Base-by-base conservation (phyloP, 2,888 invertebrate species). In the Adelphocoris suturalis region DNA sequence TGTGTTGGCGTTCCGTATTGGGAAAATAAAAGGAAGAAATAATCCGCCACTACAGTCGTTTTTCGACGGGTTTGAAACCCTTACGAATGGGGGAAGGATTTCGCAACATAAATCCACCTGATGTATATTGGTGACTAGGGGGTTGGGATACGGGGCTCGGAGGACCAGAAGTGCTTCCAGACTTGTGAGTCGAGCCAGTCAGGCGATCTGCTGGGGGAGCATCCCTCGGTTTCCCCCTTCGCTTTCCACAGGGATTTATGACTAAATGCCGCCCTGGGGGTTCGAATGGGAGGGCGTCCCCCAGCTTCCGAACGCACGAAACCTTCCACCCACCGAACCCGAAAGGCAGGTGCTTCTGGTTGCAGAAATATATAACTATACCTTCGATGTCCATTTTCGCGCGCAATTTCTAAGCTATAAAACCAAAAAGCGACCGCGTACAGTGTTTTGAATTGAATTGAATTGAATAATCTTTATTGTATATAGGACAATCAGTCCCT, bases 191-290 rank as follows among this genome's bases (percentile, higher is more conserved):
- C 37, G 37, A 57, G 3, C 68, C 68, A 68, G 68, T 68, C 68
- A 23, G 68, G 68, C 68, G 68, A 68, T 12, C 61, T 61, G 61
- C 61, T 61, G n/a, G 61, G 61, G 61, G 61, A 61, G 61, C 61
- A 12, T 9, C n/a, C n/a, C 19, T 16, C 61, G 19, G 16, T 9
- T 16, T 61, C 12, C 68, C 68, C 68, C 27, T 68, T n/a, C 9
- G 61, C 61, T 61, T n/a, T 61, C 61, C 68, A 27, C 68, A 23
- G 68, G 68, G 68, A 68, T 68, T 68, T 68, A 68, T 68, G 68
- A 68, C 68, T 68, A 68, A 68, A 68, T 68, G 23, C 68, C 68
- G 68, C 68, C 68, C 68, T 27, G 19, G 68, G 37, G 68, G 68
- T 68, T 23, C 13, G 52, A 3, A 16, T 3, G 3, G 37, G 37